A percentile compares a stretch with the other conserved stretches of the same genome.
Evolutionary conservation across 1,140 invertebrate species (phyloP).

Genomic region (Ridgeia piscesae): DNA sequence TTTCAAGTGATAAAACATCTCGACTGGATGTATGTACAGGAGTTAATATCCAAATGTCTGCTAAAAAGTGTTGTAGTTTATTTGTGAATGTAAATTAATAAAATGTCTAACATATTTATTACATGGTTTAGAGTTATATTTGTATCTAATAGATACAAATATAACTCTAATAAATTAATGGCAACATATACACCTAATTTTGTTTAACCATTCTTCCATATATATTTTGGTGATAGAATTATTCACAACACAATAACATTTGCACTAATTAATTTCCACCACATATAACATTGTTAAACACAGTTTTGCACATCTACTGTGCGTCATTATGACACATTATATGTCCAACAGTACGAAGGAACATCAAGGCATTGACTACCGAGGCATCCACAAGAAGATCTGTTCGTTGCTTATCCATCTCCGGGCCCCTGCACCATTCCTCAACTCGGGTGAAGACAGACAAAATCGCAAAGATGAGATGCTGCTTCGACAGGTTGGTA

Average conservation of each 20-base stretch:
- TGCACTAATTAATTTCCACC: background rate
- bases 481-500: slow-evolving; percentile 35
- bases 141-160: too few relatives aligned
- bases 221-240: background rate
- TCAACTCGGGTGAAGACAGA: slow-evolving; percentile 56
- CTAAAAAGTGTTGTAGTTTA: too few relatives aligned
- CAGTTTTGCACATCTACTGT: background rate
- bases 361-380: slow-evolving; percentile 57
- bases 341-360: slow-evolving; percentile 51
- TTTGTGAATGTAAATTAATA: too few relatives aligned
- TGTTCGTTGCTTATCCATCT: slow-evolving; percentile 51
- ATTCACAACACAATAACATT: background rate
- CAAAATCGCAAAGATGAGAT: slow-evolving; percentile 37
- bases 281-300: background rate
- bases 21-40: too few relatives aligned
- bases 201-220: background rate
- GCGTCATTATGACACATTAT: background rate
- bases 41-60: too few relatives aligned
- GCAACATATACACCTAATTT: too few relatives aligned
- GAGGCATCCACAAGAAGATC: slow-evolving; percentile 58
- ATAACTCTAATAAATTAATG: too few relatives aligned
- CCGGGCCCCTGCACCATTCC: slow-evolving; percentile 50
- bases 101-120: too few relatives aligned
- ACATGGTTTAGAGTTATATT: too few relatives aligned
- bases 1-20: too few relatives aligned